Evolutionary conservation across 2,888 invertebrate species (phyloP), one percentile per base, ranked within the genome.

Genomic region (Griposia aprilina): DNA sequence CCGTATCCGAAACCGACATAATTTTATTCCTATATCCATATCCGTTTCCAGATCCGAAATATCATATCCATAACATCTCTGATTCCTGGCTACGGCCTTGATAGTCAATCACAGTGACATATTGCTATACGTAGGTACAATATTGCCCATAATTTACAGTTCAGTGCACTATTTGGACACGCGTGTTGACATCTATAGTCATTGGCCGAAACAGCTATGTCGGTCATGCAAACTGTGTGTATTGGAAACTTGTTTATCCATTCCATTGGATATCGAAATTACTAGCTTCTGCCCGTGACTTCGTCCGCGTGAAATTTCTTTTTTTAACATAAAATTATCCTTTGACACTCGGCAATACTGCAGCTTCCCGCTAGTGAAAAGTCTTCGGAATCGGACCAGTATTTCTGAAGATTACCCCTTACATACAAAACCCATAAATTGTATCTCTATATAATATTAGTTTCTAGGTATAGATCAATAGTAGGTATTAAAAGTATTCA

Each of bases 121-220:
- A 48, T 62, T 59, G 30, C 7, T 26, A 26, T 36, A 59, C 17
- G 10, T 63, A 55, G 17, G 55, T 78, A 68, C 62, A 26, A 60
- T 52, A n/a, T 62, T 41, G 48, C 65, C 62, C 73, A 66, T 80
- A 68, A 67, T 81, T 86, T 55, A 82, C 86, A 81, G 81, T 82
- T 86, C 78, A 87, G 60, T 80, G 84, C 70, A 71, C 75, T 81
- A 75, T 62, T 87, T 70, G 76, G 23, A 70, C 78, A 76, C 45
- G 75, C 77, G 76, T 78, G 68, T 74, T 81, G 82, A 77, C 86
- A 81, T 81, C n/a, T 41, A 60, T 78, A 84, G 13, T 57, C 73
- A 78, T 48, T 71, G 74, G 80, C 79, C 87, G 82, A 71, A 78
- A 80, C 84, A 20, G 36, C n/a, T 67, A 81, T 74, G 78, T 84